These are phyloP conservation scores for Thereva nobilitata DNA, from an alignment of 2,888 invertebrate genomes.

Conservation along the genomic window DNA sequence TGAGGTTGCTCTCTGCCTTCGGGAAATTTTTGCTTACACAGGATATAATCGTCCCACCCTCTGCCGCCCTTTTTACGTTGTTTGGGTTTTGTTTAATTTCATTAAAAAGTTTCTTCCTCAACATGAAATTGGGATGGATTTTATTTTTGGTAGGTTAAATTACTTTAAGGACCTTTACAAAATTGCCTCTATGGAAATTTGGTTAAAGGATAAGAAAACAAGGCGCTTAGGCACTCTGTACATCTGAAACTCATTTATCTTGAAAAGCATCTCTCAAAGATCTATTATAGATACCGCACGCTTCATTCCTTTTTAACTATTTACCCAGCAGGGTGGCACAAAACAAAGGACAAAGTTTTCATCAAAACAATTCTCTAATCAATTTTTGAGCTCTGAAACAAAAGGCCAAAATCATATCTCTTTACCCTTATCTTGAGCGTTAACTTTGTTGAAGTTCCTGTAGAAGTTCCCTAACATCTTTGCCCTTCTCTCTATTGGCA, in stretches of 20 bases:
- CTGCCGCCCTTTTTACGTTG: not conserved
- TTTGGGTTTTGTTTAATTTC: not conserved
- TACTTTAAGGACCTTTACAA: too few relatives aligned
- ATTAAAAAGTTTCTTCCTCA: not conserved
- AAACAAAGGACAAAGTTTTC: slow-evolving; percentile 27
- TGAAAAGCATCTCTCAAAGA: not conserved
- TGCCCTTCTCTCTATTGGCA: not conserved
- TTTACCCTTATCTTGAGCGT: slow-evolving; percentile 14
- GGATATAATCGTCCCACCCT: not conserved
- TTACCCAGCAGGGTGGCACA: slow-evolving; percentile 3
- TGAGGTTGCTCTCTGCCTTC: not conserved
- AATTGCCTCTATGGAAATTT: too few relatives aligned
- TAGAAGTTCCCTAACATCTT: not conserved
- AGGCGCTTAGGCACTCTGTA: too few relatives aligned
- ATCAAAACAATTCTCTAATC: slow-evolving; percentile 28
- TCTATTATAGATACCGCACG: not conserved
- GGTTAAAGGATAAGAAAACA: too few relatives aligned
- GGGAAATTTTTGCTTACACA: slow-evolving; percentile 10
- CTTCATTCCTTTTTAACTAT: slow-evolving; percentile 1
- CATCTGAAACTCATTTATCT: not conserved
- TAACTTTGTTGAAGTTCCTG: not conserved
- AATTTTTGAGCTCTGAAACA: slow-evolving; percentile 29
- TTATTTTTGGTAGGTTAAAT: too few relatives aligned
- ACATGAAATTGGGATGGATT: too few relatives aligned
- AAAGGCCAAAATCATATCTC: slow-evolving; percentile 1